Percentiles rank a stretch among this genome's conserved stretches.
Conservation (phyloP, 2,113 vertebrate genomes). For the Sebastes schlegelii region DNA sequence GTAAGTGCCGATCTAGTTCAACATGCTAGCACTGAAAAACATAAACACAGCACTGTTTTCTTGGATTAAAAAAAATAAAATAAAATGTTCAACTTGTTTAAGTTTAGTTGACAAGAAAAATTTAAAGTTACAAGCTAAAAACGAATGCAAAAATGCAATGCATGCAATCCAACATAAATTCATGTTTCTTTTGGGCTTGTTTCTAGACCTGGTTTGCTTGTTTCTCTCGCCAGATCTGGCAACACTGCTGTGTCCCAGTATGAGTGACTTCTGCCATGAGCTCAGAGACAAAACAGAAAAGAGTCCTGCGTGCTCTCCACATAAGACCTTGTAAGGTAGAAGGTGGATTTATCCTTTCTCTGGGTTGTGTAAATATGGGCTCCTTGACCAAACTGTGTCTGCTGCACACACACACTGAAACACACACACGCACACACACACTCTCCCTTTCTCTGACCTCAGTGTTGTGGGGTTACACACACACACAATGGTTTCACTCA, state of each 20-base stretch:
- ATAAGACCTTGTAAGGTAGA: conserved; percentile 69
- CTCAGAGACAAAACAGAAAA: conserved; percentile 18
- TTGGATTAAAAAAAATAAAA: no score
- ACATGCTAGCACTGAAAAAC: no score
- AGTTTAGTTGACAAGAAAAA: no score
- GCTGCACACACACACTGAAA: conserved; percentile 17
- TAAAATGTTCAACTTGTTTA: no score
- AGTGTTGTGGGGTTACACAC: conserved; percentile 58
- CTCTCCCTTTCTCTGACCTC: conserved; percentile 47
- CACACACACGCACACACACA: conserved; percentile 12
- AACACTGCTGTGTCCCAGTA: not conserved
- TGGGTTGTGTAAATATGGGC: conserved; percentile 60
- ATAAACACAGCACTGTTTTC: no score
- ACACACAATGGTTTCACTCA: conserved; percentile 64
- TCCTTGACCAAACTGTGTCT: conserved; percentile 48
- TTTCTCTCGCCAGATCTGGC: no score
- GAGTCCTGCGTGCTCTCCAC: conserved; percentile 19
- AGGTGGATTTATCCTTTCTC: conserved; percentile 44
- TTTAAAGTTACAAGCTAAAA: no score
- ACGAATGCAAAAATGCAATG: no score
- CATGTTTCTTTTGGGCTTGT: no score
- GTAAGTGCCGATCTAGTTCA: no score
- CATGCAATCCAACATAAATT: no score
- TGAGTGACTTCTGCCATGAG: conserved; percentile 43
- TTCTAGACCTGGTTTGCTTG: no score